These are phyloP conservation scores for Aldrovandia affinis DNA, from an alignment of 2,797 vertebrate genomes.

Conservation along the genomic window DNA sequence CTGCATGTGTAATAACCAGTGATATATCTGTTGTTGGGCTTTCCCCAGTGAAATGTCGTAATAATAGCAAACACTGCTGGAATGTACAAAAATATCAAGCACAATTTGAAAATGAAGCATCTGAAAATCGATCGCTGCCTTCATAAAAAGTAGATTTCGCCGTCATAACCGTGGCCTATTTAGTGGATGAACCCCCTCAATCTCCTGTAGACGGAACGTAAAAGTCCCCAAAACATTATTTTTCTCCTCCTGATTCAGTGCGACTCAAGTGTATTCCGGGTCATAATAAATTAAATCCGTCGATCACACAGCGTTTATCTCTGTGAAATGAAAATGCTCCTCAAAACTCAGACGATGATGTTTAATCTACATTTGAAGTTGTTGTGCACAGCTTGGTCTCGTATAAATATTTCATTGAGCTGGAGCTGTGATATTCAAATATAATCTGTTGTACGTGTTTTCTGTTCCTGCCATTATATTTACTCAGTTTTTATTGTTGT, in stretches of 20 bases:
- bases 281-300: not conserved
- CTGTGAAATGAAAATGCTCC: not conserved
- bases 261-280: not conserved
- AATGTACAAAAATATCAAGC: not conserved
- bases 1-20: constrained; percentile 6
- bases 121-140: not conserved
- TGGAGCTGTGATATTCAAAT: not conserved
- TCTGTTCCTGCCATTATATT: not conserved
- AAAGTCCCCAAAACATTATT: not conserved
- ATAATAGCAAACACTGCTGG: not conserved
- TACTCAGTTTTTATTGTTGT: not conserved
- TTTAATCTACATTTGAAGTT: not conserved
- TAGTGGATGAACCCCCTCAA: not conserved
- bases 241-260: not conserved
- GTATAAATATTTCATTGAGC: not conserved
- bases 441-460: not conserved
- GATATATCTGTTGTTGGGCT: not conserved
- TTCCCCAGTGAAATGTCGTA: not conserved
- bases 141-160: not conserved
- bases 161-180: not conserved
- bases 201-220: not conserved
- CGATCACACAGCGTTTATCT: not conserved
- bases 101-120: not conserved
- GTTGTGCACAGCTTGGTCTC: not conserved
- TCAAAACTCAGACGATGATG: not conserved